Base-by-base conservation (phyloP, 2,888 invertebrate species). In the Spialia ferax region DNA sequence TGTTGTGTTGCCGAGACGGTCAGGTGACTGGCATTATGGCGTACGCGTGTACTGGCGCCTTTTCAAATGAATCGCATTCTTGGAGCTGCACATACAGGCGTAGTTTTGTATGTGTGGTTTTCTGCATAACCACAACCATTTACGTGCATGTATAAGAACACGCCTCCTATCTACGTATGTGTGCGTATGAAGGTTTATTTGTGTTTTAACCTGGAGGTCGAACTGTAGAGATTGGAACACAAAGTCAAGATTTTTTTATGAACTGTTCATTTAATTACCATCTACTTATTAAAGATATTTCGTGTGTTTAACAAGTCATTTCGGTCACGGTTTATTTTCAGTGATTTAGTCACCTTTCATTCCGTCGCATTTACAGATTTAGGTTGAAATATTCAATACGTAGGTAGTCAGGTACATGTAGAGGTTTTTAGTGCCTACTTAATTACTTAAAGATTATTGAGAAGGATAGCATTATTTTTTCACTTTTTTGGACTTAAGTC, bases 61-160 rank as follows among this genome's bases (percentile, higher is more conserved):
- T 87, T 85, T 86, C 82, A 88, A 89, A 85, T 84, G 82, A 88
- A 88, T 86, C 81, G 85, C 85, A 87, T 88, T 86, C 86, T 86
- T 85, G 75, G 69, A 75, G 70, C 67, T 73, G 64, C 72, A n/a
- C n/a, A 73, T 78, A 85, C 83, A 80, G 70, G 74, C 67, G 60
- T 70, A 69, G 66, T 74, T 73, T 74, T 79, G 73, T 74, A 75
- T 77, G 83, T 88, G 84, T 86, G 84, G 69, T 78, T 78, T 74
- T 73, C 78, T 75, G 76, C 78, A 78, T 86, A 79, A 72, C 65
- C 76, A 88, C 79, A 73, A 73, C 75, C 77, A 79, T 74, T 83
- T 75, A 70, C 69, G 78, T 87, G 87, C 76, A 85, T 72, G 78
- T 81, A 87, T 73, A 83, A 69, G 85, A 86, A 88, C 91, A 91